phyloP scores from a whole-genome alignment of 2,113 vertebrate genomes.

The Eulacestoma nigropectus region DNA sequence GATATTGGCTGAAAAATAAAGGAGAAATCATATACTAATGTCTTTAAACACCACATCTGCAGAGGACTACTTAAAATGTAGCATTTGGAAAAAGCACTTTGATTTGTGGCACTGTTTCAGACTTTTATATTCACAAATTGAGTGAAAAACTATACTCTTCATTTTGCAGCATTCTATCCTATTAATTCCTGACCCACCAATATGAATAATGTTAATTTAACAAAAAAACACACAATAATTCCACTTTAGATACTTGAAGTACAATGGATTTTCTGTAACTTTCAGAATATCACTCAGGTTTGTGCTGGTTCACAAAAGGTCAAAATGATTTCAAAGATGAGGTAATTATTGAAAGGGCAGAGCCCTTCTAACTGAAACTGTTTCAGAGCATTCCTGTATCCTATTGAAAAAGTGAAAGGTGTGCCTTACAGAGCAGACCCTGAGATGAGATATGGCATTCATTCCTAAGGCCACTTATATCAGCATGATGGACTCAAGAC shows the following conservation, averaged over 20 bases:
- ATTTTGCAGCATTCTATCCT: neutral
- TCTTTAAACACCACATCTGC: neutral
- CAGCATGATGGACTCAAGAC: neutral
- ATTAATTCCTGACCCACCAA: neutral
- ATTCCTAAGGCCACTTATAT: neutral
- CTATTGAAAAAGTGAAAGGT: neutral
- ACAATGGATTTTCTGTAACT: neutral
- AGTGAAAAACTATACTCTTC: neutral
- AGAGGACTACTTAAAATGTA: neutral
- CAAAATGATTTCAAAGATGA: neutral
- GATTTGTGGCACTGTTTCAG: neutral
- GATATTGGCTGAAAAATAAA: neutral
- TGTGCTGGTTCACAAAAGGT: neutral
- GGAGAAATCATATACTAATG: neutral
- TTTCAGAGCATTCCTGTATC: neutral
- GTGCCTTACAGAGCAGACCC: neutral
- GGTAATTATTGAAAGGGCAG: neutral
- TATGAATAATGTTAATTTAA: neutral
- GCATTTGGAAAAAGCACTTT: neutral
- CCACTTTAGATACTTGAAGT: neutral
- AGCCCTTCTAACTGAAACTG: neutral
- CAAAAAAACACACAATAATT: neutral
- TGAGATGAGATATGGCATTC: neutral
- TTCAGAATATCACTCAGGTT: neutral
- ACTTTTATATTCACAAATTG: neutral